Conservation (phyloP, 1,140 invertebrate species). For the Sycophaga agraensis region DNA sequence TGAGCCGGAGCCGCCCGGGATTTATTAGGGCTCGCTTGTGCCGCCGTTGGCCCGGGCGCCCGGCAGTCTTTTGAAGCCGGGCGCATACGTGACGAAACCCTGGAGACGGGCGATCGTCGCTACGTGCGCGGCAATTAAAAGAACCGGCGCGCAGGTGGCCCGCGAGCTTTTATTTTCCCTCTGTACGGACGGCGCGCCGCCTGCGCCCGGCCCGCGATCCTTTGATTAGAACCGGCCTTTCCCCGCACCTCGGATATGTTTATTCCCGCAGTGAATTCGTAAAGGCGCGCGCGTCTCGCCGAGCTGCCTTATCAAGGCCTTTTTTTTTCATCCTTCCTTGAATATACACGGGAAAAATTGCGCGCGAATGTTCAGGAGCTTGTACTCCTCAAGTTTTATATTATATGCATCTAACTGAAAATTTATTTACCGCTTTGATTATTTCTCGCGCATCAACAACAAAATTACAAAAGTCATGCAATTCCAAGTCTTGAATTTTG, state of each 20-base stretch:
- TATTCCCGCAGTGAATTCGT: constrained; percentile 21
- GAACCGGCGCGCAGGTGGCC: constrained; percentile 57
- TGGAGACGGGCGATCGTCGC: constrained; percentile 38
- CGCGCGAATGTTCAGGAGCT: too few relatives aligned
- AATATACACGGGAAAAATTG: too few relatives aligned
- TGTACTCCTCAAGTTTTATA: too few relatives aligned
- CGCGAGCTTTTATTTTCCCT: constrained; percentile 55
- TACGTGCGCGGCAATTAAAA: constrained; percentile 52
- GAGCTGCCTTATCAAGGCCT: too few relatives aligned
- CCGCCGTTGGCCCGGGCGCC: too few relatives aligned
- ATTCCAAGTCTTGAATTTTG: too few relatives aligned
- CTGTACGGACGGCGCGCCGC: constrained; percentile 31
- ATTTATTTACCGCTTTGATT: too few relatives aligned
- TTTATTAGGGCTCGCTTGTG: background rate
- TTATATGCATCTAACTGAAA: too few relatives aligned
- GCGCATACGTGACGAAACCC: constrained; percentile 42
- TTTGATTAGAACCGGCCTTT: constrained; percentile 51
- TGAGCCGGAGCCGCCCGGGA: background rate
- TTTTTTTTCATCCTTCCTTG: too few relatives aligned
- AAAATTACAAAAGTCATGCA: too few relatives aligned
- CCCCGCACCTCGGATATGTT: constrained; percentile 14
- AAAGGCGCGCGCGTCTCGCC: constrained; percentile 5
- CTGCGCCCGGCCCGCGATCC: constrained; percentile 41
- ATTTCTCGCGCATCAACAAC: too few relatives aligned
- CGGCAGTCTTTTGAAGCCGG: background rate